These are phyloP conservation scores for Lepus townsendii DNA, from an alignment of 2,797 vertebrate species.

Conservation along the genomic window DNA sequence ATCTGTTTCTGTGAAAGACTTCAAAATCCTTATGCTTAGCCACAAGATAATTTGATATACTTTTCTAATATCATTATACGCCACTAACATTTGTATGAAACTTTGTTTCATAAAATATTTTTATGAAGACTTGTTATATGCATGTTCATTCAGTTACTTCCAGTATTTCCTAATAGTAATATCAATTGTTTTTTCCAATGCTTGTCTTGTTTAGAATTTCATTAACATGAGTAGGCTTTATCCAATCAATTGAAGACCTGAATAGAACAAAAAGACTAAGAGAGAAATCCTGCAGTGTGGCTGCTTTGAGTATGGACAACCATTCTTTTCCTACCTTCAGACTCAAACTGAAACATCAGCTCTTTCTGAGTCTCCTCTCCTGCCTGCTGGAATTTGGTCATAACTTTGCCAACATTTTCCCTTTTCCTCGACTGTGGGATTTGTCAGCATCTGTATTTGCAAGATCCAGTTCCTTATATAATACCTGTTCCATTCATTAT, in stretches of 20 bases:
- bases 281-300: neutral
- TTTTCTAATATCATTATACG: slow-evolving; percentile 67
- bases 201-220: slow-evolving; percentile 19
- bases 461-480: neutral
- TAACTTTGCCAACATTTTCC: neutral
- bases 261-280: slow-evolving; percentile 42
- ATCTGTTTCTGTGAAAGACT: slow-evolving; percentile 68
- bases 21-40: slow-evolving; percentile 61
- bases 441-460: neutral
- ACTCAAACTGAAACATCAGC: slow-evolving; percentile 3
- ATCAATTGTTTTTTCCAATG: slow-evolving; percentile 38
- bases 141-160: slow-evolving; percentile 64
- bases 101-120: slow-evolving; percentile 67
- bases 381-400: neutral
- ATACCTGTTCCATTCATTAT: neutral
- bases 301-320: neutral
- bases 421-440: neutral
- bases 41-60: slow-evolving; percentile 69
- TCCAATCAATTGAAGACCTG: neutral
- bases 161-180: slow-evolving; percentile 70
- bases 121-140: slow-evolving; percentile 37
- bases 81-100: slow-evolving; percentile 64
- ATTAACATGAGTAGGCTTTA: neutral
- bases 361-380: neutral
- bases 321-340: neutral